Base-by-base conservation (phyloP, 2,888 invertebrate species). In the Drosophila meridiana region DNA sequence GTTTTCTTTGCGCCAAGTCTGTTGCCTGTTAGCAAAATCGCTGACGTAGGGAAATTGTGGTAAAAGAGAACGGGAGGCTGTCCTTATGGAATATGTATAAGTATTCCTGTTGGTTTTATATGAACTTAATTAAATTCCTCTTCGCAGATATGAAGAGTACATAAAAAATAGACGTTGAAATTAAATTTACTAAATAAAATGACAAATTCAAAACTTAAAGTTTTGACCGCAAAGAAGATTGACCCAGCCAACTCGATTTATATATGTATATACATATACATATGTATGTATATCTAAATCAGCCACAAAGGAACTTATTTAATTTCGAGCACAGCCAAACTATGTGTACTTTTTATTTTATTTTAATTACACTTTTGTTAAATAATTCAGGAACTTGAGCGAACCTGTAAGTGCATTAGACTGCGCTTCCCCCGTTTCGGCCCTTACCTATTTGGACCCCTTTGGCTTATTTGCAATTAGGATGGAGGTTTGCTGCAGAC, bases 281-380 rank as follows among this genome's bases (percentile, higher is more conserved):
- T 36, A 36, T 36, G 11, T 11, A 36, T 36, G 11, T 36, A 36
- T 42, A 42, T n/a, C n/a, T 42, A 42, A n/a, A 38, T 28, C 3
- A 9, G 8, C 53, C n/a, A 20, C 57, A 48, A 50, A 45, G 58
- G 64, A 78, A 78, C 67, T 75, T 78, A 75, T 78, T 75, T 78
- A 64, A 78, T 78, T 75, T 75, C 58, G 30, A 71, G 52, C 71
- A 52, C 38, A 55, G 38, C 50, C 63, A 58, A 61, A 47, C 53
- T 61, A 28, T 36, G 34, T 53, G 57, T 58, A 47, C 30, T 56
- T 47, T 56, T 68, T 64, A 78, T 71, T 71, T 71, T 62, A 53
- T 71, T 78, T 79, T 76, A 76, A 78, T 78, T 79, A 72, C 68
- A 76, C 55, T 68, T 55, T 79, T 48, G 65, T 45, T 78, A 47